Evolutionary conservation across 2,113 vertebrate genomes (phyloP), one percentile per base, ranked within the genome.

Genomic region (Vulpes vulpes): DNA sequence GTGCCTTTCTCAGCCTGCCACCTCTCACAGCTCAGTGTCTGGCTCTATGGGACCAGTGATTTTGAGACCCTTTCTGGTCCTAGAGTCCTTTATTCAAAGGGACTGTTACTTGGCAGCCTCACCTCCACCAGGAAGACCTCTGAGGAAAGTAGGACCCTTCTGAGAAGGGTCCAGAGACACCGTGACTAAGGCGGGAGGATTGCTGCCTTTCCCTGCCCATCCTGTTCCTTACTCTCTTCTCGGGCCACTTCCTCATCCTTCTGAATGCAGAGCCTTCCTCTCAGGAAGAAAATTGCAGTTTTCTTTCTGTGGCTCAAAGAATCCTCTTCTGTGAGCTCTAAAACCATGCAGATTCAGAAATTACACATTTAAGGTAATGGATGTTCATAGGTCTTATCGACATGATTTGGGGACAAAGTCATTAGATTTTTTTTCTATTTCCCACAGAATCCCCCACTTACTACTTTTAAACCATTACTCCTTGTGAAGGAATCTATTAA

Each of bases 401-500:
- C 43, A 74, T 49, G 25, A 76, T 62, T 74, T 74, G 32, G 74
- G 14, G 74, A 87, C 67, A 73, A 73, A 83, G 71, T 67, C 7
- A 71, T 60, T n/a, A 90, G 27, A 62, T 22, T 65, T 32, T 79
- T 89, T 86, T 65, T n/a, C 35, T 80, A 9, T 69, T 55, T 55
- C 84, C 43, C 15, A 27, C 53, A 71, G 59, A 90, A 32, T 35
- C 53, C 23, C 49, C 14, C 1, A 55, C 32, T 76, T 27, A 1
- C 30, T 74, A 69, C 57, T 67, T 76, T 79, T 57, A 83, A 79
- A 87, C 55, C 25, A 60, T 95, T 84, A 59, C 43, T 91, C 30
- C 59, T 17, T 74, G 64, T 76, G 64, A 62, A 32, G 4, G 49
- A 49, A 55, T n/a, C 17, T 76, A 74, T 57, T 65, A 55, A 53